phyloP scores from a whole-genome alignment of 2,888 invertebrate genomes.

The Chrysodeixis includens region DNA sequence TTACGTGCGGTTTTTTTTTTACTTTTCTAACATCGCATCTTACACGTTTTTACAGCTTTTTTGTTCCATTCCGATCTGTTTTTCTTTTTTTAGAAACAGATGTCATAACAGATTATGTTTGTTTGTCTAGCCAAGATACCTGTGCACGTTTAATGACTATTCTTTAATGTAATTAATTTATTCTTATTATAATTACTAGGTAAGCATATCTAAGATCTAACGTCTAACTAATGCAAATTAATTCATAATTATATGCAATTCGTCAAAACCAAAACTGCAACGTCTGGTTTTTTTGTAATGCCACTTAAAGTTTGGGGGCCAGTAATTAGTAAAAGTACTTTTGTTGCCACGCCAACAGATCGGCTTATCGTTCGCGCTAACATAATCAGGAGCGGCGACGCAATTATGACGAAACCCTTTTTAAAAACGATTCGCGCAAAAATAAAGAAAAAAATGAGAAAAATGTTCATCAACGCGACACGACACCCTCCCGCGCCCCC shows the following conservation, averaged over 20 bases:
- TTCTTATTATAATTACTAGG: constrained; percentile 28
- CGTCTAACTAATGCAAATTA: constrained; percentile 48
- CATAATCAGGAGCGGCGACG: constrained; percentile 84
- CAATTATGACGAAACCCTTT: constrained; percentile 89
- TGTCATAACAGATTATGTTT: constrained; percentile 20
- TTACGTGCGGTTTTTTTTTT: constrained; percentile 69
- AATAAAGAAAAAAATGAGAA: constrained; percentile 88
- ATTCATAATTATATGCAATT: constrained; percentile 40
- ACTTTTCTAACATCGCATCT: constrained; percentile 45
- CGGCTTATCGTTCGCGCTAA: constrained; percentile 79
- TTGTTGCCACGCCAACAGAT: constrained; percentile 57
- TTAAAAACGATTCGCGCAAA: constrained; percentile 89
- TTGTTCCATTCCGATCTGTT: constrained; percentile 37
- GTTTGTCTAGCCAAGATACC: constrained; percentile 27
- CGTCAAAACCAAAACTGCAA: constrained; percentile 38
- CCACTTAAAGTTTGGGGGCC: constrained; percentile 24
- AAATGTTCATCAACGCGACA: constrained; percentile 90
- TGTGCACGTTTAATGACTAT: constrained; percentile 20
- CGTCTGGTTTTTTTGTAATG: constrained; percentile 28
- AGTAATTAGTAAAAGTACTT: constrained; percentile 43
- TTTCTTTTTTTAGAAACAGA: constrained; percentile 48
- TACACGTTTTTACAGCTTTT: constrained; percentile 51
- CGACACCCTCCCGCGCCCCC: constrained; percentile 76
- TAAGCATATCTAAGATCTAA: constrained; percentile 32
- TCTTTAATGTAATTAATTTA: constrained; percentile 20